A percentile compares a stretch with the other conserved stretches of the same genome.
These are phyloP conservation scores for Microctenopoma lineatum DNA, from an alignment of 2,797 vertebrate genomes.

Conservation along the genomic window DNA sequence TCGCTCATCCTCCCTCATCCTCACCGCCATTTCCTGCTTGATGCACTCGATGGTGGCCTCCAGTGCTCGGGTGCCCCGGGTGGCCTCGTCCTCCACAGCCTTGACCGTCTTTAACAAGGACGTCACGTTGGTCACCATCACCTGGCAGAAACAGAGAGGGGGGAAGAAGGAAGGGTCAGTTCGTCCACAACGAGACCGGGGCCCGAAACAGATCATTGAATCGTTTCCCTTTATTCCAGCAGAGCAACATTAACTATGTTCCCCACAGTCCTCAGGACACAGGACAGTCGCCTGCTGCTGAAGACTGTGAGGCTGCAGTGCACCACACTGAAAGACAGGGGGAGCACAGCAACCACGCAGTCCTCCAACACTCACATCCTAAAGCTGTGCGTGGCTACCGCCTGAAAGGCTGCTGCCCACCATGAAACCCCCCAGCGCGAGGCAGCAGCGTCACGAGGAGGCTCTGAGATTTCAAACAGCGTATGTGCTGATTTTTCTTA, in stretches of 20 bases:
- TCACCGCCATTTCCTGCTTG: conserved; percentile 94
- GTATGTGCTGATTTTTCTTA: conserved; percentile 33
- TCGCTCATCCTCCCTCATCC: neutral
- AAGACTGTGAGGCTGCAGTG: conserved; percentile 5
- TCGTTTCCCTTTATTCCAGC: no score
- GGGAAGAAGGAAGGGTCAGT: no score
- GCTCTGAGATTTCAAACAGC: conserved; percentile 16
- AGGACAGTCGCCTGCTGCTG: neutral
- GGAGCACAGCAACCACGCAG: conserved; percentile 19
- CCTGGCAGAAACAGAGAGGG: conserved; percentile 75
- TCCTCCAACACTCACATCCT: neutral
- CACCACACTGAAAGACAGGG: conserved; percentile 19
- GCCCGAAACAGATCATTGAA: no score
- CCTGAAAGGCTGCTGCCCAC: conserved; percentile 19
- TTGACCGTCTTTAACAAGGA: conserved; percentile 97
- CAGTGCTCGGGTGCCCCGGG: conserved; percentile 94
- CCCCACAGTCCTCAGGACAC: neutral
- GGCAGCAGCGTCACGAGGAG: conserved; percentile 9
- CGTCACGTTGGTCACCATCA: conserved; percentile 99
- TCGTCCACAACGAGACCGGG: no score
- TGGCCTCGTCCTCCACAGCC: conserved; percentile 97
- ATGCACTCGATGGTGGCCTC: conserved; percentile 98
- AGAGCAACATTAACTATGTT: neutral
- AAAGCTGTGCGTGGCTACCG: conserved; percentile 25
- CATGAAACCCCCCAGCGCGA: conserved; percentile 43